Base-by-base conservation (phyloP, 2,797 vertebrate genomes). In the Siniperca undulata region DNA sequence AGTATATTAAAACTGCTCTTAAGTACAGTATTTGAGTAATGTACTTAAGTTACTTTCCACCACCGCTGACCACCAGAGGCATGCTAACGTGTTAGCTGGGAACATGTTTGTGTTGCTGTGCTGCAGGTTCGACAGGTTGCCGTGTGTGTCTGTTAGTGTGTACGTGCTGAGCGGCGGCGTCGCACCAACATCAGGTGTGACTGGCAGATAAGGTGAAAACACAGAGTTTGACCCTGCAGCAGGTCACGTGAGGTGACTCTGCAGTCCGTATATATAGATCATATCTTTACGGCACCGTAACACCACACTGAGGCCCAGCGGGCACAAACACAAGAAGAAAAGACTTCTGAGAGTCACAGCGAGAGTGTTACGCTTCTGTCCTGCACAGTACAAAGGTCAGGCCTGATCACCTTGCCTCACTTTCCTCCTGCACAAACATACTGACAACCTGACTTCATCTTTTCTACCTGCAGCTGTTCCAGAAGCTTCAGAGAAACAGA, bases 221-320 rank as follows among this genome's bases (percentile, higher is more conserved):
- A 48, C 7, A 46, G 56, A 64, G 58, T 42, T 3, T 8, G 20
- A 52, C 27, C 16, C 10, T 30, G 55, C 72, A 27, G 78, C 6
- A 65, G 82, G 82, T 84, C 74, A 50, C 7, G 7, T 66, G 77
- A 82, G 65, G 65, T 10, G 64, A 68, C 6, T 42, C 24, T 52
- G 50, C 48, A 16, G 3, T n/a, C 27, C 1, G 68, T 73, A 59
- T 34, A 46, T 34, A 27, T 59, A 82, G 72, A 75, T 48, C 24
- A 7, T 2, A 7, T 19, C 34, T 64, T 10, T 36, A 24, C 44
- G 46, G 62, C 56, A 27, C 27, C 17, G 1, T 6, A 7, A 24
- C 44, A 5, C n/a, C 30, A 55, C 10, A 4, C 46, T 10, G 60
- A 53, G 27, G 20, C 56, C 12, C 52, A 36, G 27, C 42, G 14